Evolutionary conservation across 2,888 invertebrate genomes (phyloP), one percentile per base, ranked within the genome.

Genomic region (Trissonchulus latispiculum): DNA sequence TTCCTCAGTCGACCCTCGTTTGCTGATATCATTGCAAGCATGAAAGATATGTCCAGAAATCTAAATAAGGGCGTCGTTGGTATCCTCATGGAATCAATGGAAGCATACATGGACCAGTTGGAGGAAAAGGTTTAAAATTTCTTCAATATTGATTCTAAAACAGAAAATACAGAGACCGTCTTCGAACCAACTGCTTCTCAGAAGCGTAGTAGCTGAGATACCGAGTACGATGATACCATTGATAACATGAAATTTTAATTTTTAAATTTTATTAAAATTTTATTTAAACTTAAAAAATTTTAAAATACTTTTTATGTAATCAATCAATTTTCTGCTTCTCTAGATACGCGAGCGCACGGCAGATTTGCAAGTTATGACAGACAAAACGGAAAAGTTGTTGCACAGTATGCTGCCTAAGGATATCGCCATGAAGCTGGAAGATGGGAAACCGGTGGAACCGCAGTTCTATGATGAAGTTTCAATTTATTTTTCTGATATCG

Each of bases 401-500:
- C n/a, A n/a, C n/a, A n/a, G n/a, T n/a, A 64, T 64, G 66, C 33
- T 64, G n/a, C 66, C 66, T 15, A 29, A 35, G 15, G 66, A 64
- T 32, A 35, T 64, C 33, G 66, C 66, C 18, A 64, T 32, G 33
- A 64, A 64, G n/a, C 66, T 64, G 29, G 32, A 18, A 8, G n/a
- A 8, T 64, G 66, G 66, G 8, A 35, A 64, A n/a, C 66, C 29
- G 15, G 66, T 64, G 8, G 66, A 64, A 29, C 66, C 66, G 15
- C 32, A 64, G 33, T 64, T 64, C 29, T 64, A 32, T 35, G 33
- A 64, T 35, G 66, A 64, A 64, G 66, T 35, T 31, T 32, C 32
- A 31, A 64, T 64, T 64, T 64, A 64, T 64, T 64, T 64, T 64
- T 64, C 66, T 8, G 66, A 64, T 29, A 64, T 64, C 29, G 29